Evolutionary conservation across 2,113 vertebrate genomes (phyloP).

Genomic region (Pogona vitticeps): DNA sequence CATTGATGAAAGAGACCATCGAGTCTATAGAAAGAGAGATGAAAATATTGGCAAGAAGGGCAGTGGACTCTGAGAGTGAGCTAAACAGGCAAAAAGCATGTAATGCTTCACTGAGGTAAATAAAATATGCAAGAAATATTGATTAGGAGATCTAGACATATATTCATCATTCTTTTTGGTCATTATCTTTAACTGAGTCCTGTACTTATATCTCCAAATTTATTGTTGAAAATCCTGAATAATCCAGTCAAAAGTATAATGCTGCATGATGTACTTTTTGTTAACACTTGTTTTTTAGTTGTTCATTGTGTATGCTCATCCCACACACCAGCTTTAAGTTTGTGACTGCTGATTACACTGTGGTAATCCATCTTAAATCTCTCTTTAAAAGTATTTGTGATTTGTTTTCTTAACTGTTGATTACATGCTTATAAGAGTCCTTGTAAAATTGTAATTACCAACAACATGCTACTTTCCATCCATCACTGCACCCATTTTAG

Average conservation of each 20-base stretch:
- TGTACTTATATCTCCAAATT: not conserved
- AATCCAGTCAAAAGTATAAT: not conserved
- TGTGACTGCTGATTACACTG: not conserved
- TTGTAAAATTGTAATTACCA: not conserved
- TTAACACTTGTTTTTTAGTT: not conserved
- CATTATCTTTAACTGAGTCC: not conserved
- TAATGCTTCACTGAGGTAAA: slow-evolving; percentile 79
- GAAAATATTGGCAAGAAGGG: slow-evolving; percentile 75
- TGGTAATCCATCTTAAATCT: not conserved
- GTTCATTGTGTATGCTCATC: not conserved
- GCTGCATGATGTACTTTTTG: not conserved
- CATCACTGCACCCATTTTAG: not conserved
- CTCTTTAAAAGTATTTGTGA: not conserved
- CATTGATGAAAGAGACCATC: slow-evolving; percentile 75
- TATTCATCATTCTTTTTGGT: not conserved
- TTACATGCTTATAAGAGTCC: not conserved
- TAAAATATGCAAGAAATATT: slow-evolving; percentile 28
- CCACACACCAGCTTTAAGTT: not conserved
- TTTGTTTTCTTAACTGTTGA: not conserved
- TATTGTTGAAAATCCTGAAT: not conserved
- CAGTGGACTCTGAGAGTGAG: slow-evolving; percentile 74
- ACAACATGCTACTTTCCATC: not conserved
- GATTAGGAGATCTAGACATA: not conserved
- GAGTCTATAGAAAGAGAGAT: slow-evolving; percentile 80
- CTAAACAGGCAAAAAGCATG: slow-evolving; percentile 76